Conservation (phyloP, 1,140 invertebrate species). For the Drosophila chauvacae region DNA sequence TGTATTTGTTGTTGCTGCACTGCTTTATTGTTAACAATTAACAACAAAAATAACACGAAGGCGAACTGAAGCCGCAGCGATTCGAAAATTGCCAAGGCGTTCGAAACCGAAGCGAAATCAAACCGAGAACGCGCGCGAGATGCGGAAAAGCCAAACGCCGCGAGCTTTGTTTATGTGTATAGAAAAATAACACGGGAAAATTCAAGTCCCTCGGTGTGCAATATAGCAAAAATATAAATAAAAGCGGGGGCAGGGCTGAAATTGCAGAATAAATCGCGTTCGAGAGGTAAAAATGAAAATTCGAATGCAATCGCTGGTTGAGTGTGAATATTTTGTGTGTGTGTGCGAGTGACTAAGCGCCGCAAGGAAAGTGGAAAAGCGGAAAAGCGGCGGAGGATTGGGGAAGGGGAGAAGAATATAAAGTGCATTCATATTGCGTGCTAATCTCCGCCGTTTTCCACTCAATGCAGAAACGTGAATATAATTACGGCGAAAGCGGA, state of each 20-base stretch:
- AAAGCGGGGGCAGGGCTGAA: conserved; percentile 35
- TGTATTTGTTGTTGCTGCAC: conserved; percentile 25
- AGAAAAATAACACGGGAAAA: conserved; percentile 45
- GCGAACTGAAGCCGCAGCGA: conserved; percentile 6
- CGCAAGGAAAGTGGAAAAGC: conserved; percentile 38
- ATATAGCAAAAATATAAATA: conserved; percentile 15
- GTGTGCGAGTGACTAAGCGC: conserved; percentile 29
- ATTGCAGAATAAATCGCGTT: conserved; percentile 36
- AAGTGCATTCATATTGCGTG: conserved; percentile 59
- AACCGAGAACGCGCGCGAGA: conserved; percentile 41
- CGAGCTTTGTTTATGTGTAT: conserved; percentile 56
- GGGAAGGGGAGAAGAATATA: conserved; percentile 30
- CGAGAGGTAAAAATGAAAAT: conserved; percentile 44
- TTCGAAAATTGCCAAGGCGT: conserved; percentile 2
- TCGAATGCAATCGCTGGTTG: conserved; percentile 17
- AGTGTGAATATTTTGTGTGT: conserved; percentile 33
- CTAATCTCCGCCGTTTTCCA: conserved; percentile 41
- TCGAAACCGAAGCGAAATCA: conserved; percentile 5
- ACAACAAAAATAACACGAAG: conserved; percentile 25
- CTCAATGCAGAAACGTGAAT: conserved; percentile 53
- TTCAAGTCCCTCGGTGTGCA: conserved; percentile 48
- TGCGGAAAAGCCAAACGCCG: conserved; percentile 49
- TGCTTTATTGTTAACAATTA: conserved; percentile 29
- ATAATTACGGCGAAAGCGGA: conserved; percentile 60
- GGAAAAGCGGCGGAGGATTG: conserved; percentile 7